Evolutionary conservation across 1,140 invertebrate genomes (phyloP).

Genomic region (Laodelphax striatellus): DNA sequence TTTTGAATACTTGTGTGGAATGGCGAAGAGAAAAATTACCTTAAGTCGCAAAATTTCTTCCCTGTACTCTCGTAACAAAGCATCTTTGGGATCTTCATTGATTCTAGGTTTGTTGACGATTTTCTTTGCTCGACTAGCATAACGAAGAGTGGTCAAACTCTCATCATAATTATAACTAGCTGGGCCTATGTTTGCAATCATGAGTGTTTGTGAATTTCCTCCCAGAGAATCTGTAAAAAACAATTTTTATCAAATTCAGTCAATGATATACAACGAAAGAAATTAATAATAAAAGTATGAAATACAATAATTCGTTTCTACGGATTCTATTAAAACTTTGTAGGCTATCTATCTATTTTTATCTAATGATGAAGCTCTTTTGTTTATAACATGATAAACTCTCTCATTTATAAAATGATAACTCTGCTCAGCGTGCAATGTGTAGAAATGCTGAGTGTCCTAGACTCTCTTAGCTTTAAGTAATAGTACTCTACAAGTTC

Average conservation of each 20-base stretch:
- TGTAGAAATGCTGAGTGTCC: no score
- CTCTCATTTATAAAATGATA: no score
- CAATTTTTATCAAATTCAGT: not conserved
- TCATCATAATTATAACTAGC: constrained; percentile 93
- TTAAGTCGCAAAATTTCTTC: constrained; percentile 65
- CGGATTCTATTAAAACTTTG: no score
- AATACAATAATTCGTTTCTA: no score
- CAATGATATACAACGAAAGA: constrained; percentile 6
- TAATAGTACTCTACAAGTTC: no score
- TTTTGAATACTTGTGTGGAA: no score
- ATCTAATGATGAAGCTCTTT: no score
- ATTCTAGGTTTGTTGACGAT: constrained; percentile 93
- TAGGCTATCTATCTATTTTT: no score
- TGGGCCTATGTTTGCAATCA: constrained; percentile 96
- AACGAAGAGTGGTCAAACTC: constrained; percentile 82
- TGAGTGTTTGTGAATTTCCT: constrained; percentile 92
- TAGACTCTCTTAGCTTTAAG: no score
- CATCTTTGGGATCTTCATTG: constrained; percentile 93
- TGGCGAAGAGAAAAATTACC: constrained; percentile 2
- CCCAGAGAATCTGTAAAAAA: constrained; percentile 66
- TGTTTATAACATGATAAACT: no score
- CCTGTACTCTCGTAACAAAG: constrained; percentile 76
- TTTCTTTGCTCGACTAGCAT: constrained; percentile 87
- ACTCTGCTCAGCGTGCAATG: no score
- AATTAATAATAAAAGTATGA: not conserved